Evolutionary conservation across 2,113 vertebrate species (phyloP).

Genomic region (Odontophorus gujanensis): DNA sequence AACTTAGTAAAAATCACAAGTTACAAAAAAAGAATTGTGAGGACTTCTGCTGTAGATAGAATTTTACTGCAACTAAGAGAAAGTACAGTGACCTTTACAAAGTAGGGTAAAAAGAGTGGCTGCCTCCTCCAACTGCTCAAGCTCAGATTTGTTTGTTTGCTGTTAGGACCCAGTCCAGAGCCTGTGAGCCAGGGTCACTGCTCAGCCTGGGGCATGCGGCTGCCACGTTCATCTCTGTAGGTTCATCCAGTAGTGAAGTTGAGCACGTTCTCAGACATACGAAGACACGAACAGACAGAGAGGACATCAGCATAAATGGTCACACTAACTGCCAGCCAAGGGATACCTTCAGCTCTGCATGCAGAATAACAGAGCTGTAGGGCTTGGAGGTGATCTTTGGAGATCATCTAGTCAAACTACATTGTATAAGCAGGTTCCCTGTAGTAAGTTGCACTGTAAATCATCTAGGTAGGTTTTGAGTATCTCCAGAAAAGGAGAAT

Average conservation of each 20-base stretch:
- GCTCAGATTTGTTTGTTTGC: background rate
- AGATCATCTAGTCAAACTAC: background rate
- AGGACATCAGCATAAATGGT: background rate
- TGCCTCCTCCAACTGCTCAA: background rate
- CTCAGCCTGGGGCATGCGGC: too few relatives aligned
- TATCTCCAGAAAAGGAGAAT: background rate
- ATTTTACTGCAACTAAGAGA: background rate
- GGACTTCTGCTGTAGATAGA: background rate
- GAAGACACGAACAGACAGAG: background rate
- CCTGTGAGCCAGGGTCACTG: background rate
- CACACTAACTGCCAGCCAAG: too few relatives aligned
- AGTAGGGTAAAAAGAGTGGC: background rate
- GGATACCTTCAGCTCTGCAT: background rate
- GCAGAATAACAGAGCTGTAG: too few relatives aligned
- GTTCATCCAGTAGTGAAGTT: background rate
- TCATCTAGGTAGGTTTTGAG: background rate
- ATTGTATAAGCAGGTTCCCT: background rate
- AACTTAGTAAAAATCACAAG: background rate
- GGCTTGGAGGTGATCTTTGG: background rate
- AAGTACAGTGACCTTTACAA: background rate
- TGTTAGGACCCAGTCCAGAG: background rate
- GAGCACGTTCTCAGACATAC: background rate
- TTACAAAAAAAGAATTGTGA: background rate
- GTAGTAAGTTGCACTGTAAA: background rate
- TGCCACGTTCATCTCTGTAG: background rate